Evolutionary conservation across 2,113 vertebrate species (phyloP).

Genomic region (Irena cyanogastra): DNA sequence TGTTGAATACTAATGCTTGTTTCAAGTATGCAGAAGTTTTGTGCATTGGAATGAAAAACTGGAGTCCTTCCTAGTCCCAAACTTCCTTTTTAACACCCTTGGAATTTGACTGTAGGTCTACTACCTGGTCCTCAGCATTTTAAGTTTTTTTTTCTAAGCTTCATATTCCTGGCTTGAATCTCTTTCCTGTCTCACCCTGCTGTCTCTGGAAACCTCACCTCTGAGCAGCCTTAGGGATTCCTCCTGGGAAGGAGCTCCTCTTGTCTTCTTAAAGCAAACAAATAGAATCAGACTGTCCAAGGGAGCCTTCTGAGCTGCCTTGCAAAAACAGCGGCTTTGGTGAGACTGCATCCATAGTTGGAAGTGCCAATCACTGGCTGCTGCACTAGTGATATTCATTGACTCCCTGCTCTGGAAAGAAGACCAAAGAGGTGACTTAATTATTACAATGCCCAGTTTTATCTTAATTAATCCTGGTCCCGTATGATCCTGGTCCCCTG

Average conservation of each 20-base stretch:
- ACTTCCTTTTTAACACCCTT: not conserved
- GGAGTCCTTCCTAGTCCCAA: rapidly evolving
- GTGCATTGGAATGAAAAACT: not conserved
- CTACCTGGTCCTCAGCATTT: not conserved
- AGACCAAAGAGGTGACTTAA: not conserved
- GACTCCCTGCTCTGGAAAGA: not conserved
- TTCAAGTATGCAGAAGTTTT: not conserved
- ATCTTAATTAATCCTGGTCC: not conserved
- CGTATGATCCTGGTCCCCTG: not conserved
- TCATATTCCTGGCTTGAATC: not conserved
- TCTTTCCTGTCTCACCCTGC: not conserved
- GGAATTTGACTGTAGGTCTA: not conserved
- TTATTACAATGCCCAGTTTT: not conserved
- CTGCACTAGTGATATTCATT: not conserved
- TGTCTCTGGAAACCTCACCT: not conserved
- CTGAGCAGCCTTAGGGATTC: not conserved
- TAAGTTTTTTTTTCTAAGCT: not conserved
- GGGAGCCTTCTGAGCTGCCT: not conserved
- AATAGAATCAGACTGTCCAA: not conserved
- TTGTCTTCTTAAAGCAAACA: not conserved
- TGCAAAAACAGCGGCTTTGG: not conserved
- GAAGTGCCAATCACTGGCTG: not conserved
- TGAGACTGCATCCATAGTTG: not conserved
- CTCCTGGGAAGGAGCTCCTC: not conserved
- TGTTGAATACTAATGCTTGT: not conserved